Conservation (phyloP, 2,797 vertebrate genomes). For the Trachurus trachurus region DNA sequence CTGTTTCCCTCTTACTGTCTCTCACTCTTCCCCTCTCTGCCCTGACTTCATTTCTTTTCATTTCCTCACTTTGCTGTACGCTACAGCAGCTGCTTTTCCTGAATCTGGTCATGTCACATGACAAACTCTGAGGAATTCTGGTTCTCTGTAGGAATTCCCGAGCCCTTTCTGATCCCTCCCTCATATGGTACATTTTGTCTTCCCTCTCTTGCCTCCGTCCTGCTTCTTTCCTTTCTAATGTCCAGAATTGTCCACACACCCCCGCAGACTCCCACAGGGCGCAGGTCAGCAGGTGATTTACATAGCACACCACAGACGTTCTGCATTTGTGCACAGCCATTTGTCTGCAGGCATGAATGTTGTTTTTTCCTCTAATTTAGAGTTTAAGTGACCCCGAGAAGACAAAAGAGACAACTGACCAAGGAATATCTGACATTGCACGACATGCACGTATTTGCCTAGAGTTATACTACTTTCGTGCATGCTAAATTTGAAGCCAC, state of each 20-base stretch:
- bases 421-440: background rate
- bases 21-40: constrained; percentile 17
- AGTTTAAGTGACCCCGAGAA: constrained; percentile 4
- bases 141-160: constrained; percentile 43
- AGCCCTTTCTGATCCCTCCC: constrained; percentile 26
- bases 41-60: constrained; percentile 40
- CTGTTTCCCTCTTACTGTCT: constrained; percentile 28
- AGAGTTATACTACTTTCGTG: background rate
- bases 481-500: background rate
- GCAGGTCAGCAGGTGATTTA: constrained; percentile 40
- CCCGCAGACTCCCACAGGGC: constrained; percentile 10
- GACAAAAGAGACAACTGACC: background rate
- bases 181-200: constrained; percentile 31
- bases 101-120: constrained; percentile 61
- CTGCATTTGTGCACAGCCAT: constrained; percentile 26
- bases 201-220: constrained; percentile 15
- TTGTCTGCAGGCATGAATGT: constrained; percentile 4
- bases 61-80: constrained; percentile 52
- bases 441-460: background rate
- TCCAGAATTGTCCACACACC: constrained; percentile 23
- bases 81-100: constrained; percentile 66
- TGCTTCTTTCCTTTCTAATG: constrained; percentile 8
- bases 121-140: constrained; percentile 49
- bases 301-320: constrained; percentile 21
- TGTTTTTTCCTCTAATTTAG: constrained; percentile 10